These are phyloP conservation scores for Aurelia aurita DNA, from an alignment of 30 jellyfish, hydroid and myxozoan genomes.

Conservation along the genomic window DNA sequence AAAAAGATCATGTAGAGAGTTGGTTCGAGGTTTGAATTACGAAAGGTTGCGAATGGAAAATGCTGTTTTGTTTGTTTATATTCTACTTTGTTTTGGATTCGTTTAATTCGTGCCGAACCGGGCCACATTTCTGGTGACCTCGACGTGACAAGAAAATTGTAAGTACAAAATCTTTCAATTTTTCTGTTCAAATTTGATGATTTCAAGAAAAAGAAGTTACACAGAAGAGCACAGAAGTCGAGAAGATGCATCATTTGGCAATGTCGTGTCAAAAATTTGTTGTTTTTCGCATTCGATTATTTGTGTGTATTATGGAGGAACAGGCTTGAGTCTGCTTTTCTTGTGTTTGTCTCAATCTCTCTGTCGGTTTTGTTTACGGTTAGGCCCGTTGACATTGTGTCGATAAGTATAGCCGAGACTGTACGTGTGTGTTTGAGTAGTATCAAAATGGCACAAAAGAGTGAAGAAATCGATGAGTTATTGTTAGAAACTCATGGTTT, in stretches of 20 bases:
- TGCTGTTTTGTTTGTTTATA: too few species aligned
- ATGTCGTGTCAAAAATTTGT: background rate
- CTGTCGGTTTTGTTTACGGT: slow-evolving; percentile 6
- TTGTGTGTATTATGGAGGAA: background rate
- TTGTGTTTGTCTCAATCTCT: slow-evolving; percentile 1
- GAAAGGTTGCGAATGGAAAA: too few species aligned
- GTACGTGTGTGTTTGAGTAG: background rate
- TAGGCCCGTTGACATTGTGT: background rate
- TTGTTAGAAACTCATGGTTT: slow-evolving; percentile 17
- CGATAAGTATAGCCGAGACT: slow-evolving; percentile 5
- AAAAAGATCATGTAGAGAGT: too few species aligned
- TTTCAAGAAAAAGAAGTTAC: background rate
- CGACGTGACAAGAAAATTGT: too few species aligned
- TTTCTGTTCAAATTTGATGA: background rate
- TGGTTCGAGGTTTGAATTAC: too few species aligned
- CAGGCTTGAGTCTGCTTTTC: background rate
- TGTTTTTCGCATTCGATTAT: background rate
- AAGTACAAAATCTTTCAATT: too few species aligned
- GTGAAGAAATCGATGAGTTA: slow-evolving; percentile 22
- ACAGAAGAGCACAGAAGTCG: background rate
- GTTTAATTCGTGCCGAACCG: too few species aligned
- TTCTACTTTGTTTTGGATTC: too few species aligned
- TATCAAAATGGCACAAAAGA: background rate
- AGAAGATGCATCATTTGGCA: slow-evolving; percentile 4
- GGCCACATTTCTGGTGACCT: too few species aligned